Evolutionary conservation across 2,113 vertebrate species (phyloP), one percentile per base, ranked within the genome.

Genomic region (Bubalus kerabau): DNA sequence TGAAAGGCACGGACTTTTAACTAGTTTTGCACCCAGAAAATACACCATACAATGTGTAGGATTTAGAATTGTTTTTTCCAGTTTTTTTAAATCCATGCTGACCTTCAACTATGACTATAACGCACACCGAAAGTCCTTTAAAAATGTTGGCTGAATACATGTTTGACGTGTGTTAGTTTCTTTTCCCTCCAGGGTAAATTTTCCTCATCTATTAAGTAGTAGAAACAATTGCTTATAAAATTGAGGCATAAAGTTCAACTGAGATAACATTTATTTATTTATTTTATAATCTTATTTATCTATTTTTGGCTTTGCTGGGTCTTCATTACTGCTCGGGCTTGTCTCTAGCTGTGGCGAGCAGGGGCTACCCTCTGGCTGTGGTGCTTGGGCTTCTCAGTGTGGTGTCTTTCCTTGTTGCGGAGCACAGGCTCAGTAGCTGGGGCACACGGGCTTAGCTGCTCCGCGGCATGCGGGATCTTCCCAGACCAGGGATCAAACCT

Each of bases 61-160:
- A 43, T 85, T 57, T 52, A 40, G 88, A 86, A 92, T 4, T 32
- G 54, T 82, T 24, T 43, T 67, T 19, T 26, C 4, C 71, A 76
- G n/a, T 36, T 40, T 76, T 76, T 76, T 26, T 4, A 26, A 43
- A 43, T 16, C 15, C 32, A 64, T 52, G 56, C 46, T 86, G 21
- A 89, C 2, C 26, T 48, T 67, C 36, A 52, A 43, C 50, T 50
- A 56, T 52, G 52, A 92, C 3, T 52, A 7, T 40, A 32, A 87
- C 2, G 5, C 19, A 90, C 15, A 48, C 1, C 59, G 12, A 24
- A 60, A 43, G 30, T 83, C 19, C 19, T 83, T 96, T 59, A 52
- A 94, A 97, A 92, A 23, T 32, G 5, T 56, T 50, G 12, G 5
- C 87, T 52, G 32, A 94, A 80, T 71, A 89, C 30, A 91, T 74